Evolutionary conservation across 2,113 vertebrate genomes (phyloP), one percentile per base, ranked within the genome.

Genomic region (Scomber scombrus): DNA sequence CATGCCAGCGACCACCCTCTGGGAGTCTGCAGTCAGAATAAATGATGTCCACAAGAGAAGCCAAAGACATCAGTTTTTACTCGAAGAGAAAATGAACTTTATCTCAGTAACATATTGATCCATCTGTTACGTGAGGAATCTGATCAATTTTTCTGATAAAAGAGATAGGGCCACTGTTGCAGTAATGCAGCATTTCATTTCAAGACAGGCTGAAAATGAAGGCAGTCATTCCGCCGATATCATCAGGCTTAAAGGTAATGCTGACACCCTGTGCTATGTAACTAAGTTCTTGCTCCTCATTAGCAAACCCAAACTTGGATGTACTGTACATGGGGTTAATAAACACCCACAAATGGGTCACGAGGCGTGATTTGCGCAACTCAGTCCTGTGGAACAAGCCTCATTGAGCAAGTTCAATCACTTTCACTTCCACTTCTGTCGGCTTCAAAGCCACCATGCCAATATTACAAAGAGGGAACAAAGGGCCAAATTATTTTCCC

Each of bases 381-480:
- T 56, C 63, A 0, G 26, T 65, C 62, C 47, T 60, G 62, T 14
- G 49, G 67, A 80, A 65, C 86, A 89, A 88, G 90, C 87, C 80
- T 91, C 86, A 86, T n/a, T 90, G 86, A 91, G 69, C 88, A 92
- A 87, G 85, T 76, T 90, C 74, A 90, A 89, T 90, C 75, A 47
- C 61, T 86, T 82, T 85, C 58, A 56, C 73, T 92, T 89, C 89
- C 89, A 91, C 84, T 92, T 80, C 78, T 73, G 67, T 85, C 81
- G 67, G 76, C 85, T 79, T 86, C 79, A 82, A 75, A 60, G 64
- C 79, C 77, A 60, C 56, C 57, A 69, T 58, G 31, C 52, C 47
- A 71, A 7, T 5, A 15, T 13, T 18, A 88, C 88, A 88, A 88
- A 88, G 62, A 66, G 72, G 65, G 26, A 56, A 80, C 78, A 88